Evolutionary conservation across 2,888 invertebrate genomes (phyloP).

Genomic region (Lycia hirtaria): DNA sequence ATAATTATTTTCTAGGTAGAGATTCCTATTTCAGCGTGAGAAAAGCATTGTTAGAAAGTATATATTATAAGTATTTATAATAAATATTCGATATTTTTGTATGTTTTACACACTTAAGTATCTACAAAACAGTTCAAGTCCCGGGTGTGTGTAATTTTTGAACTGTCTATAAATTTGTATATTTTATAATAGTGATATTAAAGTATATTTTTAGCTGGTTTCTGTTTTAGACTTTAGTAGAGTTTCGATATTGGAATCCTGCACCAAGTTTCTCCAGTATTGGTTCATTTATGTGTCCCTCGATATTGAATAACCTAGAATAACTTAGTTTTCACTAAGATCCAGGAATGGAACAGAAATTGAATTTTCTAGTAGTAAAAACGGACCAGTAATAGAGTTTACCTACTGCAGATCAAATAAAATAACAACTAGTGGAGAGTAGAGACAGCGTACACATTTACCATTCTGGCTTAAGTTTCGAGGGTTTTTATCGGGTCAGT

Average conservation of each 20-base stretch:
- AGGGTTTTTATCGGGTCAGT: conserved; percentile 35
- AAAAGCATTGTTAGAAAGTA: too few species aligned
- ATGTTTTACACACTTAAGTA: too few species aligned
- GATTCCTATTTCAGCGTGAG: too few species aligned
- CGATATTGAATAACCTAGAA: conserved; percentile 68
- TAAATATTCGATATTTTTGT: too few species aligned
- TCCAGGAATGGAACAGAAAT: conserved; percentile 70
- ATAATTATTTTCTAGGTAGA: background rate
- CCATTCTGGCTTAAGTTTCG: conserved; percentile 31
- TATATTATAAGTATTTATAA: too few species aligned
- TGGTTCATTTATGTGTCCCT: conserved; percentile 61
- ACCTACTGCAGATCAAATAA: conserved; percentile 77
- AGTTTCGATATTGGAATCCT: conserved; percentile 30
- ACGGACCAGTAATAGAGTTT: conserved; percentile 79
- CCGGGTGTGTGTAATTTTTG: too few species aligned
- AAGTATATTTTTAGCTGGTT: background rate
- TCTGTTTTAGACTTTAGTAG: conserved; percentile 20
- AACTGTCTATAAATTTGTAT: too few species aligned
- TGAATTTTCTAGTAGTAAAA: conserved; percentile 79
- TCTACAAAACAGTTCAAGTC: too few species aligned
- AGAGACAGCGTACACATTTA: conserved; percentile 58
- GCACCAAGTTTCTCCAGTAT: conserved; percentile 26
- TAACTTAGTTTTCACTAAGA: conserved; percentile 73
- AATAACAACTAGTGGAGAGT: conserved; percentile 66
- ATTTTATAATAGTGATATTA: too few species aligned